Percentiles rank a stretch among this genome's conserved stretches.
These are phyloP conservation scores for Lampris megalopsis DNA, from an alignment of 2,113 vertebrate species.

Conservation along the genomic window DNA sequence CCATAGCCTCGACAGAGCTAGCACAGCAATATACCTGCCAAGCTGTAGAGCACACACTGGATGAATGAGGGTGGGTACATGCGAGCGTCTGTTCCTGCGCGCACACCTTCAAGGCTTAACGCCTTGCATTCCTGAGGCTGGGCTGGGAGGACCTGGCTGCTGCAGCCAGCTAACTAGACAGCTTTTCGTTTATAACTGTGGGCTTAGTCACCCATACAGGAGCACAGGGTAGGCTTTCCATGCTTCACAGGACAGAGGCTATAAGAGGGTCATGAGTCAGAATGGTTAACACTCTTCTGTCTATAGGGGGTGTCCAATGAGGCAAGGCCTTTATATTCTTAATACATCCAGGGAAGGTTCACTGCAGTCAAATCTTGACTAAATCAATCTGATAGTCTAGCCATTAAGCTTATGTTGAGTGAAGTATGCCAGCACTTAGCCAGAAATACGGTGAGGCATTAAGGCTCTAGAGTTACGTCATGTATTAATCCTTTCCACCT, in stretches of 20 bases:
- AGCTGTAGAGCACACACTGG: background rate
- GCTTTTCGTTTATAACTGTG: conserved; percentile 66
- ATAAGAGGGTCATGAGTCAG: conserved; percentile 46
- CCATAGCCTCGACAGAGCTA: background rate
- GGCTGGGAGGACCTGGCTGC: conserved; percentile 55
- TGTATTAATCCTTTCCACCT: conserved; percentile 35
- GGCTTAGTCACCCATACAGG: conserved; percentile 65
- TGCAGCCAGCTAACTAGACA: conserved; percentile 57
- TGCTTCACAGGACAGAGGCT: conserved; percentile 40
- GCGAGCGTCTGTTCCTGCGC: conserved; percentile 6
- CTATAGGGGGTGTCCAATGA: conserved; percentile 14
- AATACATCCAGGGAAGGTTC: conserved; percentile 10
- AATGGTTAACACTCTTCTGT: conserved; percentile 25
- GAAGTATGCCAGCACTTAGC: conserved; percentile 20
- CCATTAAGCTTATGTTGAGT: conserved; percentile 23
- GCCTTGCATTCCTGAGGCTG: conserved; percentile 65
- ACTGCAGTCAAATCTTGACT: background rate
- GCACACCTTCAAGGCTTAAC: conserved; percentile 55
- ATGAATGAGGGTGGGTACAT: conserved; percentile 5
- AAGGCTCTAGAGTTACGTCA: conserved; percentile 51
- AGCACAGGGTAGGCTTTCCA: conserved; percentile 56
- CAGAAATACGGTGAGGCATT: conserved; percentile 35
- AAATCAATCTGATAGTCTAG: conserved; percentile 37
- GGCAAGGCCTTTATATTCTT: conserved; percentile 22
- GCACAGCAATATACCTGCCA: background rate